Conservation (phyloP, 2,797 vertebrate species). For the Cynopterus sphinx region DNA sequence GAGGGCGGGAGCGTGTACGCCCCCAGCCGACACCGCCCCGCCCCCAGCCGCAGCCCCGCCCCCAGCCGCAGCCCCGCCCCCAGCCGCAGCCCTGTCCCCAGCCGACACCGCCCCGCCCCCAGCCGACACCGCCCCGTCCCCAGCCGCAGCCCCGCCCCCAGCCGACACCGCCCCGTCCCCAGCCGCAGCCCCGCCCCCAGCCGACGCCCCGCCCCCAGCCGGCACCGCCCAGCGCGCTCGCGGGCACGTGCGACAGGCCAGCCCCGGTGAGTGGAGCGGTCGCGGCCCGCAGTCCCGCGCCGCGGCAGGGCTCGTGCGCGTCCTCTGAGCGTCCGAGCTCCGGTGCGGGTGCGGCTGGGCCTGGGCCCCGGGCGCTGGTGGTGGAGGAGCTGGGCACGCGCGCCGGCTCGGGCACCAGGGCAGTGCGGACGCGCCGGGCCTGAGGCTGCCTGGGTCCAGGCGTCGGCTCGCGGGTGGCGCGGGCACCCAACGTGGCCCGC, state of each 20-base stretch:
- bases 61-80: not conserved
- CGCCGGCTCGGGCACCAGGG: fast-evolving
- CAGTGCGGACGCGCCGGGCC: not conserved
- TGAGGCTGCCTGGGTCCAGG: fast-evolving
- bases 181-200: too few relatives aligned
- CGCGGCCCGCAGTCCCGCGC: fast-evolving
- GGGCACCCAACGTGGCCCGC: not conserved
- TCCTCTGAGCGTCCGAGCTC: too few relatives aligned
- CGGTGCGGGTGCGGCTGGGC: not conserved
- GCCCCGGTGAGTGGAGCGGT: not conserved
- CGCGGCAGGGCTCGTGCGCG: fast-evolving
- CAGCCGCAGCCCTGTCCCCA: too few relatives aligned
- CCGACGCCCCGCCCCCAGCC: not conserved
- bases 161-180: not conserved
- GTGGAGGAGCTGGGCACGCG: not conserved
- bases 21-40: not conserved
- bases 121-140: not conserved
- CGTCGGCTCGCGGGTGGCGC: fast-evolving
- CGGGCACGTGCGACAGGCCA: not conserved
- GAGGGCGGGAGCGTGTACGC: not conserved
- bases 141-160: too few relatives aligned
- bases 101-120: not conserved
- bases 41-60: not conserved
- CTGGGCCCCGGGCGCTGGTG: fast-evolving
- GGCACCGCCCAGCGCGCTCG: too few relatives aligned